phyloP scores from a whole-genome alignment of 2,888 invertebrate species.

The Pseudococcus viburni region DNA sequence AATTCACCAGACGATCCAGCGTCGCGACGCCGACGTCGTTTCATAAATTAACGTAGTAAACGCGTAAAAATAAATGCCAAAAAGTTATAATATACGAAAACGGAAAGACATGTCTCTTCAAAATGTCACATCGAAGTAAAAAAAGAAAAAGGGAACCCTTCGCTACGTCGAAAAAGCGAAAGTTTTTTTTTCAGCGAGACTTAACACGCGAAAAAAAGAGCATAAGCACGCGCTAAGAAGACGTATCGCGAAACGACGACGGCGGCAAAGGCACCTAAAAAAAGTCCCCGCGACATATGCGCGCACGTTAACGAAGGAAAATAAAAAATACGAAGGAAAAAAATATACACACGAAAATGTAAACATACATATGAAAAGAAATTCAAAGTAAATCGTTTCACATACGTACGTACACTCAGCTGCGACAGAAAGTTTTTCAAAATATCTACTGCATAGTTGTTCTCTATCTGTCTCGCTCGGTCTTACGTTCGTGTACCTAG shows the following conservation, averaged over 20 bases:
- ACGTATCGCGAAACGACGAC: not conserved
- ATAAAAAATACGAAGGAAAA: conserved; percentile 18
- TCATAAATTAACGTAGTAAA: conserved; percentile 37
- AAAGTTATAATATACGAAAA: conserved; percentile 34
- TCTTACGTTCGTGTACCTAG: not conserved
- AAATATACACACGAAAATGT: conserved; percentile 21
- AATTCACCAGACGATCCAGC: not conserved
- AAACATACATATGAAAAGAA: conserved; percentile 57
- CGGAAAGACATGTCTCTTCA: conserved; percentile 46
- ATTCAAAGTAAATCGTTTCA: conserved; percentile 58
- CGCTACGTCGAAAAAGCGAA: conserved; percentile 13
- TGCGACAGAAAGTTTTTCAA: conserved; percentile 49
- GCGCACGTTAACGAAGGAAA: conserved; percentile 41
- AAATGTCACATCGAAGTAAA: conserved; percentile 31
- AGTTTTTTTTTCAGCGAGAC: conserved; percentile 13
- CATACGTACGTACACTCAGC: conserved; percentile 24
- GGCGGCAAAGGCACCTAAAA: not conserved
- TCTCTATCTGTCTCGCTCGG: not conserved
- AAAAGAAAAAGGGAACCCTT: not conserved
- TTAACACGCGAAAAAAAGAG: conserved; percentile 14
- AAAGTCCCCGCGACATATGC: not conserved
- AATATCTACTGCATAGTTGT: conserved; percentile 24
- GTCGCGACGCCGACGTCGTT: conserved; percentile 9
- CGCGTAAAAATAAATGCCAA: conserved; percentile 55
- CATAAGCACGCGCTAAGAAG: conserved; percentile 3